phyloP scores from a whole-genome alignment of 2,113 vertebrate species.

The Corythoichthys haematopterus region DNA sequence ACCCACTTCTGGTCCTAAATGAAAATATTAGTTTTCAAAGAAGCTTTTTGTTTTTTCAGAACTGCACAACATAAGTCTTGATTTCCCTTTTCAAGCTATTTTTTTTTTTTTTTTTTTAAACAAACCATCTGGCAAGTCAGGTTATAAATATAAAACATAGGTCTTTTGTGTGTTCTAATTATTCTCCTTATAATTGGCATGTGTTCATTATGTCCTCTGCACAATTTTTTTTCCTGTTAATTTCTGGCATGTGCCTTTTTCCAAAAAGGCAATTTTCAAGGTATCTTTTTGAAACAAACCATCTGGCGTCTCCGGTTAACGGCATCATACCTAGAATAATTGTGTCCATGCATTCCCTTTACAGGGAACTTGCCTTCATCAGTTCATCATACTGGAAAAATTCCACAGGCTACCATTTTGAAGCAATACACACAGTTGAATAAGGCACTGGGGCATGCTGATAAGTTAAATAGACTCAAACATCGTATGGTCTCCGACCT shows the following conservation, averaged over 20 bases:
- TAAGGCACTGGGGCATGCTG: constrained; percentile 24
- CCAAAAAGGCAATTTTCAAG: background rate
- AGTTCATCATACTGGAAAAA: constrained; percentile 44
- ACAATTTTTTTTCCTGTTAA: background rate
- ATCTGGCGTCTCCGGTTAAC: background rate
- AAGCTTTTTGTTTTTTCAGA: background rate
- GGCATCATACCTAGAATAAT: constrained; percentile 1
- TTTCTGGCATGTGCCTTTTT: background rate
- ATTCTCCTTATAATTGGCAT: background rate
- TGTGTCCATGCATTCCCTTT: constrained; percentile 8
- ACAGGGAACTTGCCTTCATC: constrained; percentile 45
- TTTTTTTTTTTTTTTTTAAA: too few relatives aligned
- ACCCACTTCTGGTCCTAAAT: background rate
- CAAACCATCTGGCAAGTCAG: too few relatives aligned
- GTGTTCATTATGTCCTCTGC: background rate
- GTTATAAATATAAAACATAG: background rate
- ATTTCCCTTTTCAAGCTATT: background rate
- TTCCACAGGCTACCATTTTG: constrained; percentile 45
- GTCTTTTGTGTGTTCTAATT: background rate
- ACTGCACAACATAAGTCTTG: background rate
- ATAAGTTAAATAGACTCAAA: constrained; percentile 50
- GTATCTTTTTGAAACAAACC: background rate
- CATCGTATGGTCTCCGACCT: constrained; percentile 18
- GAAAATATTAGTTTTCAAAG: background rate
- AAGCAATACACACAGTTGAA: constrained; percentile 34